Conservation (phyloP, 1,140 invertebrate genomes). For the Calephelis virginiensis region DNA sequence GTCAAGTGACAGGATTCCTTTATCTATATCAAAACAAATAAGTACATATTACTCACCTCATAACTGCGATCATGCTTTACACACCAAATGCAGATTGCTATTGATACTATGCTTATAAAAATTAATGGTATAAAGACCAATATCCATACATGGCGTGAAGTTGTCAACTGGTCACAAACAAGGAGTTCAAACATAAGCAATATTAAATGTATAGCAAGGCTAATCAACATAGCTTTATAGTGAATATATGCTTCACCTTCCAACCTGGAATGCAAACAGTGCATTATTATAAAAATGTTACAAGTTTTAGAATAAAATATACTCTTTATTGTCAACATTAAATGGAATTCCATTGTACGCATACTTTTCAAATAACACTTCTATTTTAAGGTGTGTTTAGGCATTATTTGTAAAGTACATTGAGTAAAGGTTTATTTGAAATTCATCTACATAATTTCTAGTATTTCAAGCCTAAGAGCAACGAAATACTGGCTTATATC, state of each 20-base stretch:
- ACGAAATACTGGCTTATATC: too few species aligned
- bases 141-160: slow-evolving; percentile 94
- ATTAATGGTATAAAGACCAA: slow-evolving; percentile 97
- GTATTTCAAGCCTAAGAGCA: too few species aligned
- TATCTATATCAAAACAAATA: neutral
- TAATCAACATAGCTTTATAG: slow-evolving; percentile 98
- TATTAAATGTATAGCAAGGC: slow-evolving; percentile 94
- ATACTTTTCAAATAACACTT: too few species aligned
- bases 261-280: slow-evolving; percentile 74
- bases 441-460: too few species aligned
- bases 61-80: slow-evolving; percentile 98
- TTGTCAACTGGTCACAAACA: slow-evolving; percentile 96
- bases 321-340: too few species aligned
- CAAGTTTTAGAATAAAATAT: too few species aligned
- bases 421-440: too few species aligned
- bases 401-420: too few species aligned
- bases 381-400: too few species aligned
- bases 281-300: too few species aligned
- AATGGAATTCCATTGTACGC: too few species aligned
- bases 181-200: slow-evolving; percentile 97
- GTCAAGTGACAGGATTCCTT: neutral
- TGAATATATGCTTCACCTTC: slow-evolving; percentile 97
- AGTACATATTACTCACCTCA: slow-evolving; percentile 82
- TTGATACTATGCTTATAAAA: slow-evolving; percentile 96
- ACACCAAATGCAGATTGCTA: slow-evolving; percentile 98